phyloP scores from a whole-genome alignment of 2,888 invertebrate species.

The Euproctis similis region DNA sequence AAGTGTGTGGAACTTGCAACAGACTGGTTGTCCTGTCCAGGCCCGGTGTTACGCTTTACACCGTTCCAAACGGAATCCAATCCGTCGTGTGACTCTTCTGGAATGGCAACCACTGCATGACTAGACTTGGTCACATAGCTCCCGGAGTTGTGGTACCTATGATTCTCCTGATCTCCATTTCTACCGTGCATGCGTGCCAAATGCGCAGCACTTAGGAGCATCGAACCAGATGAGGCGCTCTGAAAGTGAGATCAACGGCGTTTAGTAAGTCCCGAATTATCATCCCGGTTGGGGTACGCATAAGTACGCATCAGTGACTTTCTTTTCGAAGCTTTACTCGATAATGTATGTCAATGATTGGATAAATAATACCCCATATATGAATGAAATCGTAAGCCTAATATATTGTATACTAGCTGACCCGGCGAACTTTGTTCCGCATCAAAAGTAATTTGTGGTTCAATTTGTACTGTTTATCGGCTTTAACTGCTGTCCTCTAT shows the following conservation, averaged over 20 bases:
- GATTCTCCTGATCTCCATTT: slow-evolving; percentile 47
- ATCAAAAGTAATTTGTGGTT: too few relatives aligned
- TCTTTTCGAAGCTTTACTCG: too few relatives aligned
- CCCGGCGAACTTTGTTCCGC: too few relatives aligned
- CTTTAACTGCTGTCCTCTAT: too few relatives aligned
- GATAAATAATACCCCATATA: too few relatives aligned
- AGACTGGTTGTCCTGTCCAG: slow-evolving; percentile 80
- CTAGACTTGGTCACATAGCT: slow-evolving; percentile 48
- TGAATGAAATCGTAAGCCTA: too few relatives aligned
- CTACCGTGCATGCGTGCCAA: slow-evolving; percentile 74
- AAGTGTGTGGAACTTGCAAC: slow-evolving; percentile 91
- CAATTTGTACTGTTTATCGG: too few relatives aligned
- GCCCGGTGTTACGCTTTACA: slow-evolving; percentile 62
- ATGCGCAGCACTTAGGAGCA: slow-evolving; percentile 87
- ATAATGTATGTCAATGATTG: too few relatives aligned
- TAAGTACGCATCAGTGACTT: too few relatives aligned
- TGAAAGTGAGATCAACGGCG: slow-evolving; percentile 62
- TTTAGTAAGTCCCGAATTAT: too few relatives aligned
- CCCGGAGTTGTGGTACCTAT: slow-evolving; percentile 50
- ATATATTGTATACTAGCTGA: too few relatives aligned
- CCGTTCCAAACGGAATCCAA: slow-evolving; percentile 62
- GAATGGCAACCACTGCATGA: slow-evolving; percentile 55
- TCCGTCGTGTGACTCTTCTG: slow-evolving; percentile 55
- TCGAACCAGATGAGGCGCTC: slow-evolving; percentile 88
- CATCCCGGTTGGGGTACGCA: too few relatives aligned